A percentile compares a stretch with the other conserved stretches of the same genome.
Conservation (phyloP, 2,888 invertebrate genomes). For the Clunio marinus region DNA sequence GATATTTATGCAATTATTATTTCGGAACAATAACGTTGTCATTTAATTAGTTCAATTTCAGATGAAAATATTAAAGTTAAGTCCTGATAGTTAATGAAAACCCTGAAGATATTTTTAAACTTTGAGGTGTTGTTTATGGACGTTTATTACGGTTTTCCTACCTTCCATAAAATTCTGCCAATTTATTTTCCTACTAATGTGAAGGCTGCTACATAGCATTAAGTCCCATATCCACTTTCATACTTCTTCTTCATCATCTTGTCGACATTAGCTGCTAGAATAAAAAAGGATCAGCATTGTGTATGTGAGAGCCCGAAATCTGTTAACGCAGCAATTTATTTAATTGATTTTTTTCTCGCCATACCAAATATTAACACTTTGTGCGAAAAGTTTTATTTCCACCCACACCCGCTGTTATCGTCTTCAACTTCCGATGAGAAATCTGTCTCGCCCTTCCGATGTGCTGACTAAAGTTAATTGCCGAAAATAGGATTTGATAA, state of each 20-base stretch:
- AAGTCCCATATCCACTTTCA: too few species aligned
- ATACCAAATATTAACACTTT: slow-evolving; percentile 24
- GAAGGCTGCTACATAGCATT: too few species aligned
- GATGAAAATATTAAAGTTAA: too few species aligned
- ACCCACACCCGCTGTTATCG: too few species aligned
- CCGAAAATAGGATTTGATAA: background rate
- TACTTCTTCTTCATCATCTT: background rate
- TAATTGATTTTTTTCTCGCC: slow-evolving; percentile 21
- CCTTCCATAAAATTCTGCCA: slow-evolving; percentile 13
- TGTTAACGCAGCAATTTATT: slow-evolving; percentile 29
- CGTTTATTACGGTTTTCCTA: too few species aligned
- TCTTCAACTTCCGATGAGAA: slow-evolving; percentile 7
- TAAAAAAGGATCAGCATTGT: background rate
- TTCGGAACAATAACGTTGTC: slow-evolving; percentile 1
- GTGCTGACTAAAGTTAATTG: slow-evolving; percentile 34
- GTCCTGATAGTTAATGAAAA: too few species aligned
- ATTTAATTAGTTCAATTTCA: background rate
- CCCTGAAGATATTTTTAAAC: too few species aligned
- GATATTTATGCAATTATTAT: background rate
- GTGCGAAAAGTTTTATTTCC: slow-evolving; percentile 4
- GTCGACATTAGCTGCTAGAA: background rate
- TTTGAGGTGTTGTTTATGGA: too few species aligned
- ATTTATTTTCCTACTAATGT: slow-evolving; percentile 8
- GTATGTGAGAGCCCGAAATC: slow-evolving; percentile 9
- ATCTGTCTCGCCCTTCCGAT: slow-evolving; percentile 1